phyloP scores from a whole-genome alignment of 2,113 vertebrate genomes.

The Ceyx cyanopectus region DNA sequence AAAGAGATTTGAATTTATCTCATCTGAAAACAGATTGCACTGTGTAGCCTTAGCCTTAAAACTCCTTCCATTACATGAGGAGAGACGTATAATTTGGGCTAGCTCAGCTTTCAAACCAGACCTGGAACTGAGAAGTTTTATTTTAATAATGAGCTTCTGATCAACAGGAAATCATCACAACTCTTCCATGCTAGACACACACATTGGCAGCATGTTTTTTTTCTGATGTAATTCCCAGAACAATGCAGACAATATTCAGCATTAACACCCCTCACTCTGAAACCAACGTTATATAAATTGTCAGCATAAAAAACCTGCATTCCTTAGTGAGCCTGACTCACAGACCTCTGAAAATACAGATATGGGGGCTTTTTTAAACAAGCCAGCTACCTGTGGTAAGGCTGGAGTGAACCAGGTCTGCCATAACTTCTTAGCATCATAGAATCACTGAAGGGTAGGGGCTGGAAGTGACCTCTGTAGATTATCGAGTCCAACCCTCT shows the following conservation, averaged over 20 bases:
- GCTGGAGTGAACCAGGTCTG: neutral
- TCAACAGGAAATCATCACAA: neutral
- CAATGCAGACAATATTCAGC: neutral
- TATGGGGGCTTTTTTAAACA: neutral
- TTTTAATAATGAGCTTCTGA: neutral
- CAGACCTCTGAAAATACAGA: neutral
- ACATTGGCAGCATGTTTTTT: neutral
- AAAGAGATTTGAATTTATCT: neutral
- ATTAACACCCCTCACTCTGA: neutral
- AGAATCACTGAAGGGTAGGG: too few relatives aligned
- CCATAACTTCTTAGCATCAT: neutral
- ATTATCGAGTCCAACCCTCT: too few relatives aligned
- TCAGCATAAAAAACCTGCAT: neutral
- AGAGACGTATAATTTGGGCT: neutral
- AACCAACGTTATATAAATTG: neutral
- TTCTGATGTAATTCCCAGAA: conserved; percentile 16
- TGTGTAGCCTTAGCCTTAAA: neutral
- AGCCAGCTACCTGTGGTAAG: neutral
- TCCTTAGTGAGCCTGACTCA: neutral
- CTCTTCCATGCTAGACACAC: neutral
- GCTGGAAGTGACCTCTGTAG: too few relatives aligned
- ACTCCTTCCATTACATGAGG: neutral
- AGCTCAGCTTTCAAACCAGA: neutral
- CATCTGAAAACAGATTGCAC: neutral
- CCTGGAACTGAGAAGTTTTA: neutral